Evolutionary conservation across 35 echinoderm and acorn worm species (phyloP), one percentile per base, ranked within the genome.

Genomic region (Strongylocentrotus purpuratus): DNA sequence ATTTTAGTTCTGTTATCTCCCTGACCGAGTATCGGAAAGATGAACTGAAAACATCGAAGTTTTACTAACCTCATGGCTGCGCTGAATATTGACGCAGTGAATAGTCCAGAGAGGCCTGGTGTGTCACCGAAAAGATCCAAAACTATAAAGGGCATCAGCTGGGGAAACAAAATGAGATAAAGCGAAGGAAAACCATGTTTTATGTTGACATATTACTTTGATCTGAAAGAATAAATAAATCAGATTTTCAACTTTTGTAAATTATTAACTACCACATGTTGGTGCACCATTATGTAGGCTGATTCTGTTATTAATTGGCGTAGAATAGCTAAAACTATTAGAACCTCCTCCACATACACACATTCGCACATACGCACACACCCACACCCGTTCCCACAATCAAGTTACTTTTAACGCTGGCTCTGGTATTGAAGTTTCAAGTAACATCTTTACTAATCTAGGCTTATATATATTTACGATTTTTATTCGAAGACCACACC

Each of bases 81-180:
- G 61, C 97, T 98, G 95, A 98, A 97, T 70, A 99, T 95, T 32
- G 93, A 94, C 32, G 98, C 97, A 2, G 94, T 94, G 32, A 99
- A 95, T 35, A 99, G 86, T 18, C 98, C 98, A 18, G 98, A 96
- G 41, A 99, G 92, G 15, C 98, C 98, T 6, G 98, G 98, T 61
- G 91, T 97, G 55, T 94, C 50, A 7, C 94, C 95, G 50, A 97
- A 97, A 31, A 99, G 92, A 92, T 99, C 98, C 94, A 99, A 96
- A 31, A 99, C 95, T 70, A 99, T 96, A 87, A 96, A 99, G 3
- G 98, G 98, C 18, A 99, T 86, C 33, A 99, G 87, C 98, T 99
- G 71, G 2, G 86, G 48, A 41, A 94, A n/a, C 9, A 33, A 89
- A 89, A 89, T 1, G 25, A 7, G n/a, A 41, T 18, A 32, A 87